Percentiles rank a stretch among this genome's conserved stretches.
Evolutionary conservation across 2,797 vertebrate genomes (phyloP).

Genomic region (Brotula barbata): DNA sequence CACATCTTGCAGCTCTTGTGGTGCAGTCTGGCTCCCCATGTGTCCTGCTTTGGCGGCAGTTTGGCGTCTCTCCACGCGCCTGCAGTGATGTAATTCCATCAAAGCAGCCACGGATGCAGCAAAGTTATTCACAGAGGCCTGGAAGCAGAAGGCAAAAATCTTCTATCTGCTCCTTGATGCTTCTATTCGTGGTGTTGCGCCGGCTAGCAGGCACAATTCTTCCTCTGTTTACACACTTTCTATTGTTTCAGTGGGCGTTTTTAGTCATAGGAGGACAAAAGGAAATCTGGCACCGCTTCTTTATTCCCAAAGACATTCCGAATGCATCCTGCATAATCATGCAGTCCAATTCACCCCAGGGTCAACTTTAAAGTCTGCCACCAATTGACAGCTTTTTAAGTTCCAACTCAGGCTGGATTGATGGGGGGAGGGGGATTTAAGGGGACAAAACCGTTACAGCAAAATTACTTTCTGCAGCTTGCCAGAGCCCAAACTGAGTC

Average conservation of each 20-base stretch:
- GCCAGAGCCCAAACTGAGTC: constrained; percentile 48
- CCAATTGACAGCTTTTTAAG: constrained; percentile 49
- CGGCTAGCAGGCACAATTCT: constrained; percentile 8
- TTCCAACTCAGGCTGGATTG: constrained; percentile 35
- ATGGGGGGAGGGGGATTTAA: constrained; percentile 46
- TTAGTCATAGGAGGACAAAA: constrained; percentile 4
- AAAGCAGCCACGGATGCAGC: constrained; percentile 8
- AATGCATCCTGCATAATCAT: constrained; percentile 50
- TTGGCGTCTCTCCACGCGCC: neutral
- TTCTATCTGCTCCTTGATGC: constrained; percentile 10
- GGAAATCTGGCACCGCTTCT: constrained; percentile 27
- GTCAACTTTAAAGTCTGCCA: constrained; percentile 45
- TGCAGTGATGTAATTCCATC: constrained; percentile 5
- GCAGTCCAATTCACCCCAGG: constrained; percentile 50
- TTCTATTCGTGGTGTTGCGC: no score
- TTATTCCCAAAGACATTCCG: constrained; percentile 38
- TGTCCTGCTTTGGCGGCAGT: neutral
- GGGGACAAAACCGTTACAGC: constrained; percentile 41
- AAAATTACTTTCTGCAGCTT: constrained; percentile 49
- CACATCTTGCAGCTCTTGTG: no score
- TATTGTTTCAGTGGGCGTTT: constrained; percentile 19
- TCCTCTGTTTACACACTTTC: constrained; percentile 25
- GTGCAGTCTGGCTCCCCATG: neutral
- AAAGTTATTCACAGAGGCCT: neutral
- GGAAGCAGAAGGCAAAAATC: constrained; percentile 21